Base-by-base conservation (phyloP, 2,888 invertebrate genomes). In the Parascotia fuliginaria region DNA sequence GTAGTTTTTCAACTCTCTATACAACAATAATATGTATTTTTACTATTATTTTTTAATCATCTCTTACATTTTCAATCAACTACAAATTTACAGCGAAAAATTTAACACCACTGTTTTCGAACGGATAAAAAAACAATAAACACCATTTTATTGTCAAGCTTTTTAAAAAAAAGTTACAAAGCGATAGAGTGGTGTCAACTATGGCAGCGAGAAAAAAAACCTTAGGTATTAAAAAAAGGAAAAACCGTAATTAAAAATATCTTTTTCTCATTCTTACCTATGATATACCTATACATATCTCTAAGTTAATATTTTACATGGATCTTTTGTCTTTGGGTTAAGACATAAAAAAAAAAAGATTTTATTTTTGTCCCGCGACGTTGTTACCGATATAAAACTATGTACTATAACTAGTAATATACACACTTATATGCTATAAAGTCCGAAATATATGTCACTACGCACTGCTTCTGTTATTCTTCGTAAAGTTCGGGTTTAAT, bases 261-360 rank as follows among this genome's bases (percentile, higher is more conserved):
- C 84, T 84, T 85, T 83, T 71, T 77, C 73, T 82, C 83, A 83
- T 75, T 79, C 72, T 78, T 77, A 79, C 69, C 65, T 65, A 65
- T 54, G 37, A 73, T 82, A 82, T 84, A 81, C 81, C 70, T 77
- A 77, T 73, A 69, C 60, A 69, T 69, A 72, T 59, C 42, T 69
- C 84, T 13, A 86, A 62, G 69, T 70, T 88, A 85, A 74, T 87
- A 89, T 81, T 81, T 86, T 91, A 91, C 89, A 91, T 71, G 68
- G 65, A 70, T 69, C 51, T 53, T 60, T 13, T 55, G 65, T 65
- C 69, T 72, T 72, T 65, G 65, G 65, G 53, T 50, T 51, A 69
- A 69, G 69, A 69, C 69, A 69, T 67, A 48, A 60, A 59, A 59
- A 68, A 58, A 59, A 44, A 42, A 42, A 13, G 16, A 19, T 40